These are phyloP conservation scores for Mirza zaza DNA, from an alignment of 2,113 vertebrate genomes.

Conservation along the genomic window DNA sequence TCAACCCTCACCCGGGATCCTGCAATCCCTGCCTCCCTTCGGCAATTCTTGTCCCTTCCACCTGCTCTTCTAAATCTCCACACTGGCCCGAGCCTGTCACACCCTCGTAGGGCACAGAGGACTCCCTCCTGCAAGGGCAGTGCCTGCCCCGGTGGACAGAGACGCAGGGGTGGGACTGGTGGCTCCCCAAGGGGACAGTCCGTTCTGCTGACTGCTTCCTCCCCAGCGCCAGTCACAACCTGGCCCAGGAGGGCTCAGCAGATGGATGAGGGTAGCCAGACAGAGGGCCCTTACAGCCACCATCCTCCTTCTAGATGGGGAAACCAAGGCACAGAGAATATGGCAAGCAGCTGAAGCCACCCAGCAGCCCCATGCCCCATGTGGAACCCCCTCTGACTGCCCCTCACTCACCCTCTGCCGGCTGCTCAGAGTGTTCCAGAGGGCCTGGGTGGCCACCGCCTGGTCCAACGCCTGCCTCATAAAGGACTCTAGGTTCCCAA, in stretches of 20 bases:
- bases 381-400: rapidly evolving
- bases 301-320: not conserved
- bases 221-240: not conserved
- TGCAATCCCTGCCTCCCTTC: not conserved
- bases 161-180: not conserved
- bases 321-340: not conserved
- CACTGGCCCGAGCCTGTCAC: not conserved
- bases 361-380: too few relatives aligned
- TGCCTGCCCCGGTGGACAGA: too few relatives aligned
- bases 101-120: not conserved
- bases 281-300: not conserved
- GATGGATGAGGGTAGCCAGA: too few relatives aligned
- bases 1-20: not conserved
- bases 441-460: slow-evolving; percentile 79
- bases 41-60: not conserved
- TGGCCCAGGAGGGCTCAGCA: not conserved
- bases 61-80: not conserved
- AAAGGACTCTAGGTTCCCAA: slow-evolving; percentile 79
- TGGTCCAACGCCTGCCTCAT: slow-evolving; percentile 82
- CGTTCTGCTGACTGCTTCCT: not conserved
- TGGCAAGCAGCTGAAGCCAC: not conserved
- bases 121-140: not conserved
- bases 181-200: not conserved
- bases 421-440: slow-evolving; percentile 80
- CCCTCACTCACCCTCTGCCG: slow-evolving; percentile 77